Evolutionary conservation across 2,888 invertebrate genomes (phyloP).

Genomic region (Amphipyra berbera): DNA sequence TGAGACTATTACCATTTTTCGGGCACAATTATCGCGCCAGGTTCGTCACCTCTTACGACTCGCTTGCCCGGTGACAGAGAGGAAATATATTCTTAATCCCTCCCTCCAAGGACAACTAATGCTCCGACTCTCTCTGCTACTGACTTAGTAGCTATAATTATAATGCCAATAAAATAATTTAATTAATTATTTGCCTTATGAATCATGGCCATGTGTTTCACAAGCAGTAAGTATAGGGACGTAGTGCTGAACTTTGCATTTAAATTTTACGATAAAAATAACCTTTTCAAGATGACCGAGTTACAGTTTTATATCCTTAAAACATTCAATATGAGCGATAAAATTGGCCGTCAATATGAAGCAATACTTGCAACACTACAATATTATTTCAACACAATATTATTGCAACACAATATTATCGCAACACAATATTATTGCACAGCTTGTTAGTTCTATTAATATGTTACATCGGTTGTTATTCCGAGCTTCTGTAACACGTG

Average conservation of each 20-base stretch:
- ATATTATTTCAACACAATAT: neutral
- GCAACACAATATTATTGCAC: neutral
- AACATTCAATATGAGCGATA: constrained; percentile 12
- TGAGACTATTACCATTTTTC: no score
- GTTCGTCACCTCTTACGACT: no score
- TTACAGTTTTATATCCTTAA: constrained; percentile 9
- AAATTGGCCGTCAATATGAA: neutral
- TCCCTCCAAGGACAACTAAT: no score
- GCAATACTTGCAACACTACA: constrained; percentile 5
- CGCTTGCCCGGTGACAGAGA: no score
- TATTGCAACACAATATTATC: neutral
- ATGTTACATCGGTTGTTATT: neutral
- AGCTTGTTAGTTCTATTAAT: neutral
- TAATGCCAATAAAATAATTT: no score
- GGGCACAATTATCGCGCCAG: no score
- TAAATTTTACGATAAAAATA: constrained; percentile 17
- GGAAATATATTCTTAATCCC: no score
- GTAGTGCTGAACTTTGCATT: constrained; percentile 15
- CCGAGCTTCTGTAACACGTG: neutral
- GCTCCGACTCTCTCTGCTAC: no score
- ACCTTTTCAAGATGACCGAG: constrained; percentile 3
- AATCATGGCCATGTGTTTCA: neutral
- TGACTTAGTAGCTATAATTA: no score
- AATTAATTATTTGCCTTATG: no score
- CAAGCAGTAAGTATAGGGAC: constrained; percentile 2